Base-by-base conservation (phyloP, 1,140 invertebrate species). In the Bombyx mori region DNA sequence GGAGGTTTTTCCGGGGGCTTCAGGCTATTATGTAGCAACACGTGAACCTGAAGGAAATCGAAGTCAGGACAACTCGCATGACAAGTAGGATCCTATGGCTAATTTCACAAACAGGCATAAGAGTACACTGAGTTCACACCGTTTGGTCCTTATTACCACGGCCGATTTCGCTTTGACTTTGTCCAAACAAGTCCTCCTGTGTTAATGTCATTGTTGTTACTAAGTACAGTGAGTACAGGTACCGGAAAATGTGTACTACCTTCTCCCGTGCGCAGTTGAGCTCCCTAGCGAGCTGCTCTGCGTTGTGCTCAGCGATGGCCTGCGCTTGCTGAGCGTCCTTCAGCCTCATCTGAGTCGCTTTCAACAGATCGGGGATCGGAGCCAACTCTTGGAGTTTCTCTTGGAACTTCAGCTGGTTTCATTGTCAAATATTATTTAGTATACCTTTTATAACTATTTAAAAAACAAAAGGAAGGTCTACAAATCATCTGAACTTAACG, bases 311-410 rank as follows among this genome's bases (percentile, higher is more conserved):
- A 1, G 90, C 89, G 2, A 91, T 69, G 4, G 90, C 72, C 60
- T 92, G 91, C 64, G 90, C 81, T 58, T 93, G 92, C 69, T 93
- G 92, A 0, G 90, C 89, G 71, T 94, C 92, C 64, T 93, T 92
- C 7, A 94, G 65, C 66, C 93, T 92, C 26, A 91, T 68, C 75
- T 94, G 93, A 1, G 93, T 93, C 49, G 92, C 90, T 70, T 93
- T 94, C 47, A 94, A 72, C 8, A 94, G 88, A 65, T 94, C 92
- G 1, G 93, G 93, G 8, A 94, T 88, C 0, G 93, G 93, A 0
- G 91, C 90, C 26, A 94, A 71, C 79, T 94, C 93, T 61, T 91
- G 90, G 7, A 94, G 79, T 76, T 94, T 94, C 65, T 94, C 93
- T 89, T 94, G 92, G 71, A 95, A 94, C 62, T 90, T 84, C 6